Evolutionary conservation across 2,797 vertebrate genomes (phyloP), one percentile per base, ranked within the genome.

Genomic region (Odontamblyopus rebecca): DNA sequence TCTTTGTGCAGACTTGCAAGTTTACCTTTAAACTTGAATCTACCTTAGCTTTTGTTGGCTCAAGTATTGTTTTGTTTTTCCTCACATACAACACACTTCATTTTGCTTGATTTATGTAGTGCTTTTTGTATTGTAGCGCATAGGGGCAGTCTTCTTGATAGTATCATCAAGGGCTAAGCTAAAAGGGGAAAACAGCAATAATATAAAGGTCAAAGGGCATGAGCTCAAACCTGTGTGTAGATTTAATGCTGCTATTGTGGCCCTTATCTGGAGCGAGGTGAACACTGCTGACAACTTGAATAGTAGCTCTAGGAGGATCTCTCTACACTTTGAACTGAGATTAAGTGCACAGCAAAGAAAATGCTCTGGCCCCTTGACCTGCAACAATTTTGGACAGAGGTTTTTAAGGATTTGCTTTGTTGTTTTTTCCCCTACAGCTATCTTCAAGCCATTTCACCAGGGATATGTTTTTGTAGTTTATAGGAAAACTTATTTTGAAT

Each of bases 81-180:
- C 0, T n/a, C 5, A 5, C 50, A 64, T 44, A 54, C n/a, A 73
- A 59, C 50, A 76, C 67, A 38, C 30, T 71, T 70, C 76, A 13
- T 73, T 26, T 53, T 71, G 72, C 44, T 48, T 78, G 74, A 88
- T 82, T 86, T 85, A 83, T 83, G 73, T 83, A 75, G 70, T 63
- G 62, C 59, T 16, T 2, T 23, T 77, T 50, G 27, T 61, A 68
- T 72, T 50, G 2, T 60, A 61, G 29, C 67, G 69, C 44, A 12
- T 41, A 61, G 38, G 69, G 82, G 72, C 50, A 69, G 67, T 66
- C 62, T 65, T 74, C 35, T 59, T 68, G 61, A 79, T 73, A 61
- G 32, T 81, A 67, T 79, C 79, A 75, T 77, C 71, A 50, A 83
- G 72, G n/a, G 41, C 61, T 71, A 59, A 57, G 27, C 71, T 67